Evolutionary conservation across 2,797 vertebrate genomes (phyloP).

Genomic region (Ctenochaetus hawaiiensis): DNA sequence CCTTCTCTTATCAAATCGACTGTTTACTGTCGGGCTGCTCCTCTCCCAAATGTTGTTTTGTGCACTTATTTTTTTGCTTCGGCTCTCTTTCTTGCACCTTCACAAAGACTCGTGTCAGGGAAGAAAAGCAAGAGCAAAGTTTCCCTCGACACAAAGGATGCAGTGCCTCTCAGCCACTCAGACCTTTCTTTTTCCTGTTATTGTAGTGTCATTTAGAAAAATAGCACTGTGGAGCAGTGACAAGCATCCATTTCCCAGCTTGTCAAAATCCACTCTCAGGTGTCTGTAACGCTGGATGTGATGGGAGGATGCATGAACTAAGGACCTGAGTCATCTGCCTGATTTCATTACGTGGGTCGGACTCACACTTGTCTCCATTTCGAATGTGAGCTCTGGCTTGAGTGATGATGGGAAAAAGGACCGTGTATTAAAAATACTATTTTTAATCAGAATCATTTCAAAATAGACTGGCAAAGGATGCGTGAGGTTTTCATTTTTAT

Average conservation of each 20-base stretch:
- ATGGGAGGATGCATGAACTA: conserved; percentile 15
- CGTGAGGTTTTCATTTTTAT: conserved; percentile 1
- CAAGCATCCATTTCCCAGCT: conserved; percentile 26
- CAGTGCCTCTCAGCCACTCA: conserved; percentile 25
- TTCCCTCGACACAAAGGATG: conserved; percentile 11
- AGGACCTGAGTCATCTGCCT: conserved; percentile 27
- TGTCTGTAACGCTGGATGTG: conserved; percentile 23
- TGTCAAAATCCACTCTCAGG: conserved; percentile 33
- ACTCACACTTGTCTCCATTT: conserved; percentile 31
- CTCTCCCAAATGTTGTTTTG: conserved; percentile 33
- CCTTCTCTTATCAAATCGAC: conserved; percentile 28
- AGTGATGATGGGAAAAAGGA: conserved; percentile 12
- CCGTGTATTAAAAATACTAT: conserved; percentile 49
- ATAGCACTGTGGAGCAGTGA: conserved; percentile 12
- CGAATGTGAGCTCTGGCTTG: conserved; percentile 6
- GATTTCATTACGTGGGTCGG: conserved; percentile 31
- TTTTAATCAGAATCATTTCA: conserved; percentile 32
- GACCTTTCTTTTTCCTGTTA: conserved; percentile 23
- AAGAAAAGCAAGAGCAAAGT: conserved; percentile 16
- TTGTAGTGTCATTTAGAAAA: conserved; percentile 47
- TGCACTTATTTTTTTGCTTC: conserved; percentile 13
- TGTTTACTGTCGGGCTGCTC: conserved; percentile 28
- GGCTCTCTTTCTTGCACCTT: conserved; percentile 2
- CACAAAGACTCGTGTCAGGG: conserved; percentile 18
- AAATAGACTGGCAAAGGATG: conserved; percentile 27